Evolutionary conservation across 2,113 vertebrate genomes (phyloP), one percentile per base, ranked within the genome.

Genomic region (Octodon degus): DNA sequence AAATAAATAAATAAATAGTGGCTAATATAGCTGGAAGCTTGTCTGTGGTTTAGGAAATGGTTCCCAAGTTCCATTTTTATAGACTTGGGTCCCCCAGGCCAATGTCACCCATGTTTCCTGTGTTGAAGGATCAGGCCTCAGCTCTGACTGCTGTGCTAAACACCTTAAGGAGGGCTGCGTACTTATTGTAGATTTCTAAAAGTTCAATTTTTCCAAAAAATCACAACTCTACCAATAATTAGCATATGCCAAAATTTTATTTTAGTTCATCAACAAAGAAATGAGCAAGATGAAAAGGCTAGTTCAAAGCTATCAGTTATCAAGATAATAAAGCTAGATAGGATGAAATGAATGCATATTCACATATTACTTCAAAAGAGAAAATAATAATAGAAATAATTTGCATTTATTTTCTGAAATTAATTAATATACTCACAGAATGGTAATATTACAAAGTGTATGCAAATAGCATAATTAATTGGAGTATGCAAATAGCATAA

Each of bases 301-400:
- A 72, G 30, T 60, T 94, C 80, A 80, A 90, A 90, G 60, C 32
- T 74, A n/a, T 32, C 40, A 53, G 62, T 24, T 34, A 76, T 27
- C 11, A 62, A 24, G 27, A 89, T 82, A 16, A 53, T 47, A 79
- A 67, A 84, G 2, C 17, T 25, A 62, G 32, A 34, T 60, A 70
- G 89, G 76, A 93, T 58, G 7, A 94, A 81, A 27, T 72, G n/a
- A 67, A 24, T 87, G 43, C 30, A 2, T 50, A 89, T 79, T 65
- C 74, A 86, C 30, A 47, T 17, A 53, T 53, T 91, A 79, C 74
- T 84, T 93, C 70, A 83, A 70, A 95, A 90, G 80, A 82, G 13
- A 90, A 87, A 92, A 74, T 4, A 92, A 67, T 16, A 96, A 63
- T 43, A 79, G 60, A 95, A 96, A 97, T 84, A 87, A 76, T 90